Base-by-base conservation (phyloP, 2,888 invertebrate species). In the Drosophila kanekoi region DNA sequence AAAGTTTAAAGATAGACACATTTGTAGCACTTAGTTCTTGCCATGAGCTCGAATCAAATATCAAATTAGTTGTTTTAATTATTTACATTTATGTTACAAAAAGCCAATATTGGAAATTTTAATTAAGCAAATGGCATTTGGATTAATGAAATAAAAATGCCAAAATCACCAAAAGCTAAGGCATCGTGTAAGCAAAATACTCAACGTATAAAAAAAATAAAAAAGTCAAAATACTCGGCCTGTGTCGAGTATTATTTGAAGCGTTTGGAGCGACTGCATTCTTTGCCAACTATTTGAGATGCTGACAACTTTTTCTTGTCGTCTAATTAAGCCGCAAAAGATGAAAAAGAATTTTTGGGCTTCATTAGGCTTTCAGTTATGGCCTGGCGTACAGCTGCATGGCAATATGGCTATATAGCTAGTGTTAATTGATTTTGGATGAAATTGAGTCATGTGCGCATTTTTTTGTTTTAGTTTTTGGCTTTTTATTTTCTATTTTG, bases 291-390 rank as follows among this genome's bases (percentile, higher is more conserved):
- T 54, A 44, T 59, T 71, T 61, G 45, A 47, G 65, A 57, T 57
- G 60, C 59, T 23, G 69, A 54, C 64, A 53, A 70, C 72, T 63
- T 73, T 73, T 73, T 72, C 54, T 78, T 35, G 60, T 40, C 38
- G 74, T 72, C 58, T 85, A 87, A 87, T 85, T 79, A 85, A 80
- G 73, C 73, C 79, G 87, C 79, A 45, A 76, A 57, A 87, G 64
- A 72, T 77, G 72, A 72, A 76, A 73, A 64, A 72, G 70, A 78
- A 70, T 78, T 68, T 83, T 81, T 69, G 72, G 53, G 71, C 67
- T 70, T 84, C 79, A 79, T 87, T 87, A 84, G 69, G 35, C 47
- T 23, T 51, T 47, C 32, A 53, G 56, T 47, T 66, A 60, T 62
- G 44, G 72, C 18, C 43, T 45, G 43, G 40, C 54, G 14, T 56